Evolutionary conservation across 1,140 invertebrate species (phyloP), one percentile per base, ranked within the genome.

Genomic region (Limonius californicus): DNA sequence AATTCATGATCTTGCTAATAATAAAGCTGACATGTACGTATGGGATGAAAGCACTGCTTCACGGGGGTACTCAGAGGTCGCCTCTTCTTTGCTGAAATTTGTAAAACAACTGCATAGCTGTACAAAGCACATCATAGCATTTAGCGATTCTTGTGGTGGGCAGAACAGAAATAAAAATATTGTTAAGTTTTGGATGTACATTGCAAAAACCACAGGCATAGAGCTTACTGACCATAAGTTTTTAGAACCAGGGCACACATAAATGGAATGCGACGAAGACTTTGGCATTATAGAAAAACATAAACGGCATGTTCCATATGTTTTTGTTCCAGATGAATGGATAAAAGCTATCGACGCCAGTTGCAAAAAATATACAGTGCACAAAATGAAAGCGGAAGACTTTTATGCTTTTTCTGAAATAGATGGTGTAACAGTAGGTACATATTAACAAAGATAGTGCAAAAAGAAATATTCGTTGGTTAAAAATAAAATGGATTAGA

Each of bases 11-110:
- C 16, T 7, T 14, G 43, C 43, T 4, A 32, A 4, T 32, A 11
- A 11, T 4, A 32, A 4, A 32, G 11, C 2, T 11, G 2, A 7
- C 7, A 39, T 39, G n/a, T 6, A 11, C 11, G 7, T 39, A 39
- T 39, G 35, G 35, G 7, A 7, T 11, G 64, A 66, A 66, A 66
- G 39, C 19, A 30, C 53, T 18, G 35, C 55, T 11, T 66, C 64
- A 12, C 27, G 62, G 32, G 62, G 47, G 15, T 60, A 45, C 9
- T 47, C 53, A 15, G 47, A 58, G 14, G 59, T 57, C 1, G 43
- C 19, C 0, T 57, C 35, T 8, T 63, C 55, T 35, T 14, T 61
- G 8, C 11, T 59, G 18, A 21, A 61, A 54, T 54, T 50, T 61
- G 15, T 54, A 9, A 19, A 27, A 15, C 2, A n/a, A 11, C 20